Evolutionary conservation across 2,113 vertebrate genomes (phyloP), one percentile per base, ranked within the genome.

Genomic region (Lepisosteus oculatus): DNA sequence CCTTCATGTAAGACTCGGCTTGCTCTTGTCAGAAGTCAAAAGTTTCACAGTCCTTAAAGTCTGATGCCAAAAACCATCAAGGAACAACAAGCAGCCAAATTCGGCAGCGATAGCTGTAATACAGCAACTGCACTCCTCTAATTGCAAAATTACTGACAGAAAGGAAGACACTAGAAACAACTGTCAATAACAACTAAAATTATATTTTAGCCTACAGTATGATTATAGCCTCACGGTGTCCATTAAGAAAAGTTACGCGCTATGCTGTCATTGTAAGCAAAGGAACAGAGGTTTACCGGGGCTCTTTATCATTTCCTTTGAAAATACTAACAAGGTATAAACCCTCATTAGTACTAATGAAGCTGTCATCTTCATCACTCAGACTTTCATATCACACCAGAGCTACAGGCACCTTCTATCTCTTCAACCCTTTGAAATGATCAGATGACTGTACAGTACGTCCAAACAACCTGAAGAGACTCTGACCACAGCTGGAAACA

Each of bases 281-380:
- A 0, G 8, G 67, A 43, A 56, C 6, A 3, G 29, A 42, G 44
- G 55, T 68, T 69, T 29, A 29, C 64, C 65, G 72, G 69, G 45
- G 47, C 65, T 66, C 55, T 85, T 80, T 81, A 76, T 56, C 73
- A 59, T 76, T 68, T 5, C 77, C 78, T 82, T 78, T 78, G 75
- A 80, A 83, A 73, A 67, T 62, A 61, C 73, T 86, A 84, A 85
- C 76, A 73, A 86, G 80, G 73, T 70, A 74, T 69, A 70, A n/a
- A 68, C 79, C 76, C 64, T 63, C 75, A 85, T 85, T 77, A 74
- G 73, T 86, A 88, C 82, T 85, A 84, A 86, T 86, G 43, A 47
- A 54, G 69, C 73, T 67, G 69, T 81, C 74, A 76, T 72, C 72
- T 75, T 78, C 78, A 86, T 79, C 79, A 82, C 78, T 80, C 77